A percentile compares a stretch with the other conserved stretches of the same genome.
These are phyloP conservation scores for Venustaconcha ellipsiformis DNA, from an alignment of 1,140 invertebrate species.

Conservation along the genomic window DNA sequence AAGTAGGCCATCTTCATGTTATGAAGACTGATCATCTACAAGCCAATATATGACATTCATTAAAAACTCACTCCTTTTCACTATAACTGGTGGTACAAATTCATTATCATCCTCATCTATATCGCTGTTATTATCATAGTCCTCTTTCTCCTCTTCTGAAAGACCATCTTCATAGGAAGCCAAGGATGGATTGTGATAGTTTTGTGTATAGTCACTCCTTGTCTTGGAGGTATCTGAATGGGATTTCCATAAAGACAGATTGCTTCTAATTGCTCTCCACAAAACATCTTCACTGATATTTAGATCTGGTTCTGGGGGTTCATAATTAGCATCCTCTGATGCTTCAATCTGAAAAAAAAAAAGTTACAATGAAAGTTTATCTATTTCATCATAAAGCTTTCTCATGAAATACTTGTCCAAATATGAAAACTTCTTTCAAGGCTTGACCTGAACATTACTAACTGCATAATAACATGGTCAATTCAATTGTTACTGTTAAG, in stretches of 20 bases:
- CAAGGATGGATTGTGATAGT: neutral
- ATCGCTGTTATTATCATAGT: conserved; percentile 14
- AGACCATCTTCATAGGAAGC: neutral
- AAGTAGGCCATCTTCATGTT: neutral
- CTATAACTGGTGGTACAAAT: conserved; percentile 22
- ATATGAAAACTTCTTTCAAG: neutral
- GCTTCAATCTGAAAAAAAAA: neutral
- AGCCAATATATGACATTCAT: neutral
- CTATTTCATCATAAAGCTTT: neutral
- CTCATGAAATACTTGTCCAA: neutral
- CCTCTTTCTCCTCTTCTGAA: conserved; percentile 4
- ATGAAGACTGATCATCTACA: too few species aligned
- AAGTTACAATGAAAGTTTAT: neutral
- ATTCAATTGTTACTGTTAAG: neutral
- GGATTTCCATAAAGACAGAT: conserved; percentile 21
- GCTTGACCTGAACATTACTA: neutral
- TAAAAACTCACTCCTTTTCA: conserved; percentile 8
- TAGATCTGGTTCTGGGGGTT: conserved; percentile 8
- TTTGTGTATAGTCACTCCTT: neutral
- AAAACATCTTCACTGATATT: conserved; percentile 22
- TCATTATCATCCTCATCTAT: conserved; percentile 40
- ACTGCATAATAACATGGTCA: neutral
- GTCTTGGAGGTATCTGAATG: conserved; percentile 7
- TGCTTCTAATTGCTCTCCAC: conserved; percentile 13
- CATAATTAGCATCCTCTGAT: conserved; percentile 13